phyloP scores from a whole-genome alignment of 1,140 invertebrate genomes.

The Cherax destructor region DNA sequence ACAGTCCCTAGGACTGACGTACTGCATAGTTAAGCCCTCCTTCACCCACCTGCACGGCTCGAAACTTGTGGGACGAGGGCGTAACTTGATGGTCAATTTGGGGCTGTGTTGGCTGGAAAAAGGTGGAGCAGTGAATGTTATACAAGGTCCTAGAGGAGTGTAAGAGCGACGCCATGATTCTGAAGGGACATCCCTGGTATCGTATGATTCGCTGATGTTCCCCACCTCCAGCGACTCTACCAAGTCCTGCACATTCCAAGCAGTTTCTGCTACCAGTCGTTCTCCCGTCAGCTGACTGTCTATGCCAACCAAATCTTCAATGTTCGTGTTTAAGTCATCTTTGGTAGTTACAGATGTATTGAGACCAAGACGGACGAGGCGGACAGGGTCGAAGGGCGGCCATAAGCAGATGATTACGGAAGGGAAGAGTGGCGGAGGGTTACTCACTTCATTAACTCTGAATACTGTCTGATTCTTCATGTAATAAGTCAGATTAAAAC shows the following conservation, averaged over 20 bases:
- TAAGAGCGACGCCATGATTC: conserved; percentile 28
- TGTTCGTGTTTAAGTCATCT: background rate
- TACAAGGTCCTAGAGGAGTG: conserved; percentile 24
- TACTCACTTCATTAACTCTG: background rate
- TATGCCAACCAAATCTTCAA: conserved; percentile 22
- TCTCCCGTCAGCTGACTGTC: conserved; percentile 11
- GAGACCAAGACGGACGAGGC: conserved; percentile 25
- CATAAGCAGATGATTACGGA: conserved; percentile 2
- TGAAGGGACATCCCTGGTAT: background rate
- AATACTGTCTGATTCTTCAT: conserved; percentile 1
- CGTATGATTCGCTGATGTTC: conserved; percentile 3
- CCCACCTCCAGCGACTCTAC: conserved; percentile 15
- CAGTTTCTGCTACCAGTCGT: conserved; percentile 14
- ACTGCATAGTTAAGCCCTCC: background rate
- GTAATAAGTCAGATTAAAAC: background rate
- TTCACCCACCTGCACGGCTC: conserved; percentile 8
- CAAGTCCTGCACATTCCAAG: conserved; percentile 27
- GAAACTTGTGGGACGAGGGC: background rate
- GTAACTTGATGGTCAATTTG: conserved; percentile 28
- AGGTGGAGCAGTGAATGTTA: conserved; percentile 32
- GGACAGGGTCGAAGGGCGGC: conserved; percentile 25
- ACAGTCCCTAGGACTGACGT: conserved; percentile 20
- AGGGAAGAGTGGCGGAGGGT: conserved; percentile 5
- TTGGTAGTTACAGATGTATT: background rate
- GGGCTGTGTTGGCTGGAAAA: background rate